phyloP scores from a whole-genome alignment of 2,113 vertebrate genomes.

The Empidonax traillii region DNA sequence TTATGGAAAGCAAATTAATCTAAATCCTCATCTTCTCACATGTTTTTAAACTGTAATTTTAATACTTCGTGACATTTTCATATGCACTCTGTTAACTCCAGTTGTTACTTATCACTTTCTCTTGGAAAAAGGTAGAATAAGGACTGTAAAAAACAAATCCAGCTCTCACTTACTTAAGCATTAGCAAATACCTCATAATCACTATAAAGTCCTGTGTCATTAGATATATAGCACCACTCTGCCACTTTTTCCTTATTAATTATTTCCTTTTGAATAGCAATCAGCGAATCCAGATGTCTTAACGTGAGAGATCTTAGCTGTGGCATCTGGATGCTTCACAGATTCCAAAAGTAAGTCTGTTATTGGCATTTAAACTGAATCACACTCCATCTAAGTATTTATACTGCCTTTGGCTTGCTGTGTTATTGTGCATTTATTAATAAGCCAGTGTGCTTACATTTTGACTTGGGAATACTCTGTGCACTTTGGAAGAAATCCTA shows the following conservation, averaged over 20 bases:
- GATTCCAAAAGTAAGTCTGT: slow-evolving; percentile 48
- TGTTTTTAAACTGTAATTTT: background rate
- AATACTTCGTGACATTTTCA: background rate
- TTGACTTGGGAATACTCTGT: slow-evolving; percentile 33
- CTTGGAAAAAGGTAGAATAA: slow-evolving; percentile 8
- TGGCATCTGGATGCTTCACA: slow-evolving; percentile 30
- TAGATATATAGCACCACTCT: slow-evolving; percentile 39
- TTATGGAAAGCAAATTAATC: background rate
- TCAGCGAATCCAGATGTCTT: slow-evolving; percentile 52
- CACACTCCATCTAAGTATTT: background rate
- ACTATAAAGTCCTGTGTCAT: background rate
- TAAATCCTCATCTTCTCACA: background rate
- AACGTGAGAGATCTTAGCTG: slow-evolving; percentile 22
- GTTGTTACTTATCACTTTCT: slow-evolving; percentile 28
- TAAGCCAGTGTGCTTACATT: slow-evolving; percentile 12
- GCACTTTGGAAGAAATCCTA: slow-evolving; percentile 59
- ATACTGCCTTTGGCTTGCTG: slow-evolving; percentile 49
- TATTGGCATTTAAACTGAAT: slow-evolving; percentile 47
- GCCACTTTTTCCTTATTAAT: slow-evolving; percentile 63
- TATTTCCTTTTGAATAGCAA: slow-evolving; percentile 56
- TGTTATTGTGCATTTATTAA: slow-evolving; percentile 50
- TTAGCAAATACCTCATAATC: slow-evolving; percentile 29
- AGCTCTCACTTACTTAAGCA: slow-evolving; percentile 14
- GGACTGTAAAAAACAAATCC: background rate
- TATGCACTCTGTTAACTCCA: background rate